phyloP scores from a whole-genome alignment of 2,888 invertebrate genomes.

The Sicus ferrugineus region DNA sequence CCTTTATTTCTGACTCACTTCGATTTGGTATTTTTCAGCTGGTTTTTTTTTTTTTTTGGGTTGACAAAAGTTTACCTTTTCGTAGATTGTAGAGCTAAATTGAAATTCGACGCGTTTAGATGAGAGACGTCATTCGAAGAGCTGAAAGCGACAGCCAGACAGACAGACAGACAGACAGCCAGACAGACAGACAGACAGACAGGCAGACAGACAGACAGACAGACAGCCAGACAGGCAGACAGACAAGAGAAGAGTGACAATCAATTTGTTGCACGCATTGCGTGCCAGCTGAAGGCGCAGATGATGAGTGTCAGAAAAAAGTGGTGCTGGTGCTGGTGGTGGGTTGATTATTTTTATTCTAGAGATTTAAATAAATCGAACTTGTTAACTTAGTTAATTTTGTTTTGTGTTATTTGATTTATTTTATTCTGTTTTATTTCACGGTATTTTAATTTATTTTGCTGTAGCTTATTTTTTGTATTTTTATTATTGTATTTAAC shows the following conservation, averaged over 20 bases:
- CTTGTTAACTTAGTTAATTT: too few species aligned
- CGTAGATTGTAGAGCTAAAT: slow-evolving; percentile 45
- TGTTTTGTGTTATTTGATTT: too few species aligned
- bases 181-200: background rate
- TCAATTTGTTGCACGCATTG: too few species aligned
- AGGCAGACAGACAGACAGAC: background rate
- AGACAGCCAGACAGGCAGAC: background rate
- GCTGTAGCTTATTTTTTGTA: background rate
- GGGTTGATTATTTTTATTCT: too few species aligned
- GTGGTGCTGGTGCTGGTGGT: too few species aligned
- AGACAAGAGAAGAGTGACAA: too few species aligned
- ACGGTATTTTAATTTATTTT: too few species aligned
- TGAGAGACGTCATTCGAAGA: too few species aligned
- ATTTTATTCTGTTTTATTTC: too few species aligned
- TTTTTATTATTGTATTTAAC: background rate
- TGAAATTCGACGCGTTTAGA: slow-evolving; percentile 60
- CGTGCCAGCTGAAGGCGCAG: too few species aligned
- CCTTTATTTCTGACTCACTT: slow-evolving; percentile 40
- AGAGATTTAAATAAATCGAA: too few species aligned
- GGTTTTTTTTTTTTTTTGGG: slow-evolving; percentile 36
- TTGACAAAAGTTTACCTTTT: background rate
- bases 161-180: slow-evolving; percentile 20
- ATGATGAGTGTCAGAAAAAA: too few species aligned
- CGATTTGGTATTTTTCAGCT: slow-evolving; percentile 39
- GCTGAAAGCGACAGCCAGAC: slow-evolving; percentile 49